Evolutionary conservation across 1,140 invertebrate species (phyloP), one percentile per base, ranked within the genome.

Genomic region (Carposina sasakii): DNA sequence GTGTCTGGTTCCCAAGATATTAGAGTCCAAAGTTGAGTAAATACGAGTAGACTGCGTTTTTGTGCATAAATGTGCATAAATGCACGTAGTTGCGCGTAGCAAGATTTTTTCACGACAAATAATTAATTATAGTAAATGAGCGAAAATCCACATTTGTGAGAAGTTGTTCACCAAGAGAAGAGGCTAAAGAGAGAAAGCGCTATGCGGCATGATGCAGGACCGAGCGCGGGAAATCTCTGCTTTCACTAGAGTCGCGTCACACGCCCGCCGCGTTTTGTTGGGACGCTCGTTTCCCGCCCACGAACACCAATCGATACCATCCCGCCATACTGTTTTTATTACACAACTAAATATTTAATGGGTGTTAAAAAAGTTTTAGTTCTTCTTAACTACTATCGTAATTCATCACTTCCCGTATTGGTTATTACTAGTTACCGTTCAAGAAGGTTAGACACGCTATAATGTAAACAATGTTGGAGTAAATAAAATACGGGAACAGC

Each of bases 181-280:
- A n/a, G n/a, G n/a, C n/a, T n/a, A n/a, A n/a, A n/a, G n/a, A n/a
- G n/a, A n/a, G n/a, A n/a, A n/a, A n/a, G n/a, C n/a, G n/a, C n/a
- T n/a, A n/a, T n/a, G n/a, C n/a, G n/a, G n/a, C n/a, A n/a, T n/a
- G n/a, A n/a, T n/a, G n/a, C n/a, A n/a, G n/a, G n/a, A n/a, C n/a
- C n/a, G n/a, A n/a, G n/a, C n/a, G 62, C 58, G 58, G 57, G 58
- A 54, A 56, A 57, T 55, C 54, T 52, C 58, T 47, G n/a, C n/a
- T n/a, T n/a, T n/a, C n/a, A n/a, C n/a, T n/a, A n/a, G n/a, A 78
- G 75, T 81, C 66, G 71, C 66, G 66, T 41, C 41, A 49, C 61
- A 69, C 61, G 57, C 54, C 53, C 71, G 70, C 39, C 67, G 67
- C 63, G 72, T 63, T 58, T 42, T 37, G 48, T 64, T 67, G 70